Conservation (phyloP, 2,113 vertebrate species). For the Dascyllus trimaculatus region DNA sequence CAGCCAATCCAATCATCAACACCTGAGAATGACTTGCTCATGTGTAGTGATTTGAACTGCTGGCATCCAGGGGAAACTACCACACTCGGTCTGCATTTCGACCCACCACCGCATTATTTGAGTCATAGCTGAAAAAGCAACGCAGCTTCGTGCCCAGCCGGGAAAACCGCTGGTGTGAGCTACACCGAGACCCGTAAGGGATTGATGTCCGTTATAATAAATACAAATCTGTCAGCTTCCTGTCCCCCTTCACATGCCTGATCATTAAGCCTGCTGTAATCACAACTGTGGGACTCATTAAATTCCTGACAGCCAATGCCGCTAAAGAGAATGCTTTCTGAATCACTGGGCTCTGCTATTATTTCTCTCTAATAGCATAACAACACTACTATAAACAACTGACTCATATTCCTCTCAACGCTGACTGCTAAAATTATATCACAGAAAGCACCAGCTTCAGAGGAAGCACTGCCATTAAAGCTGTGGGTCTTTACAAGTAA, state of each 20-base stretch:
- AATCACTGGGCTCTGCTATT: slow-evolving; percentile 77
- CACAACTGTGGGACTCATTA: slow-evolving; percentile 81
- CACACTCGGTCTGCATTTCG: slow-evolving; percentile 21
- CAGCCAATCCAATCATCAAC: slow-evolving; percentile 36
- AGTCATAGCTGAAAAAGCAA: slow-evolving; percentile 48
- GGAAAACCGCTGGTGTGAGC: slow-evolving; percentile 42
- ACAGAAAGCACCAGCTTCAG: slow-evolving; percentile 35
- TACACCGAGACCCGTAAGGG: slow-evolving; percentile 48
- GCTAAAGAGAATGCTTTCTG: slow-evolving; percentile 75
- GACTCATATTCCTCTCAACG: slow-evolving; percentile 51
- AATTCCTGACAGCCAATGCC: slow-evolving; percentile 71
- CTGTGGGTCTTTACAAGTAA: slow-evolving; percentile 28
- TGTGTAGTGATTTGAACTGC: slow-evolving; percentile 19
- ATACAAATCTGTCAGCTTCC: slow-evolving; percentile 76
- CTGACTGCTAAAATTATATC: slow-evolving; percentile 51
- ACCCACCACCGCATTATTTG: slow-evolving; percentile 35
- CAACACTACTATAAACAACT: slow-evolving; percentile 66
- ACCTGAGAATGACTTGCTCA: slow-evolving; percentile 22
- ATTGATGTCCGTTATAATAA: slow-evolving; percentile 71
- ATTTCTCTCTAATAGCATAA: slow-evolving; percentile 70
- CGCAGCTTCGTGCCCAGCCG: slow-evolving; percentile 40
- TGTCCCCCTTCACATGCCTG: slow-evolving; percentile 65
- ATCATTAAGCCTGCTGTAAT: slow-evolving; percentile 79
- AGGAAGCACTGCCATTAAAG: slow-evolving; percentile 46
- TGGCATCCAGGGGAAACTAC: slow-evolving; percentile 34